Base-by-base conservation (phyloP, 2,797 vertebrate genomes). In the Acipenser transmontanus region DNA sequence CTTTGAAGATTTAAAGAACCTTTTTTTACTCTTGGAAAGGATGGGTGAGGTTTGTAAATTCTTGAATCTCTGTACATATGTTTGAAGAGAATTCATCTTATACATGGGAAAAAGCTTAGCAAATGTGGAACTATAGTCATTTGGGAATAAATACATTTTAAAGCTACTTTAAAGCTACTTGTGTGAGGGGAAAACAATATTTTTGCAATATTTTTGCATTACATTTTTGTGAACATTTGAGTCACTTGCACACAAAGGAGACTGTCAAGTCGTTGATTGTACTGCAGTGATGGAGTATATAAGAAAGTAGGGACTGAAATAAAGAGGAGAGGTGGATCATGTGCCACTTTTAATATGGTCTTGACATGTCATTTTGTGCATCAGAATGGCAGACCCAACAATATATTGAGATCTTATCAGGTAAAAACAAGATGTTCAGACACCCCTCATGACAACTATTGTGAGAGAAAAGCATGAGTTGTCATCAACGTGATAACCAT, bases 381-480 rank as follows among this genome's bases (percentile, higher is more conserved):
- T 14, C 17, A 61, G 34, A 20, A 61, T 14, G 8, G 13, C 20
- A 61, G 17, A 17, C 60, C 7, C n/a, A 61, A 61, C 60, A 20
- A 61, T 61, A 61, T 61, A 61, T 61, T 61, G 60, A 61, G 17
- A 34, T 20, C 60, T 14, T 34, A 8, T 61, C 8, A 61, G 17
- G 60, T 34, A 14, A 61, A 61, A 61, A 47, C 14, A 61, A 34
- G 17, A 61, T 20, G 60, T 61, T 34, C 60, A 61, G 60, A 61
- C 60, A 61, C 17, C 12, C 8, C 47, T 61, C 17, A 54, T 61
- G 60, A 61, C 60, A 61, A 1, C n/a, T 61, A 14, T 49, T 49
- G 57, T 17, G 13, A 14, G 12, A 49, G 65, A 8, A 49, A 66
- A 49, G 34, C 57, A 59, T 49, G 48, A 12, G 48, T 61, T 61